phyloP scores from a whole-genome alignment of 2,888 invertebrate species.

The Nebria salina region DNA sequence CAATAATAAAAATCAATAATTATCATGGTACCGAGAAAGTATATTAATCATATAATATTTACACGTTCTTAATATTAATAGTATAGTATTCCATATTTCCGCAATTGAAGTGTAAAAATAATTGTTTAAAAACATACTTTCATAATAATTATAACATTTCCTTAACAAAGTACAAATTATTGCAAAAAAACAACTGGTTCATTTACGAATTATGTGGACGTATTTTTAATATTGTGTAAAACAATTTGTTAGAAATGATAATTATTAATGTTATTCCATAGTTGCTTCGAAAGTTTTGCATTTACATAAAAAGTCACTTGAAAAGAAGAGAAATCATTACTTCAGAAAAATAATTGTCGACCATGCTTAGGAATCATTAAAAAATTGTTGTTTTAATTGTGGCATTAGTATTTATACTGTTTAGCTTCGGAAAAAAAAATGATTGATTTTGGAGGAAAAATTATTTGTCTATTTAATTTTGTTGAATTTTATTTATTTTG shows the following conservation, averaged over 20 bases:
- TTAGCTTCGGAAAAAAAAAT: no score
- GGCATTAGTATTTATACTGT: no score
- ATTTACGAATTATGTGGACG: background rate
- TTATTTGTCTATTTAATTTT: no score
- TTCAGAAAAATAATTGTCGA: background rate
- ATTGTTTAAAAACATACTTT: background rate
- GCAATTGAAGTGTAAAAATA: background rate
- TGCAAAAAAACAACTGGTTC: background rate
- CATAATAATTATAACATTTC: constrained; percentile 1
- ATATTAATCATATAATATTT: background rate
- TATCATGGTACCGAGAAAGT: background rate
- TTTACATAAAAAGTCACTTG: constrained; percentile 21
- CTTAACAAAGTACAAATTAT: background rate
- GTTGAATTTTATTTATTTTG: no score
- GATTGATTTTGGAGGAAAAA: no score
- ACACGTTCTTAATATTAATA: background rate
- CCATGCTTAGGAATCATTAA: background rate
- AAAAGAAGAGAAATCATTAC: background rate
- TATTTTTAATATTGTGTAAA: background rate
- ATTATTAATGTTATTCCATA: constrained; percentile 21
- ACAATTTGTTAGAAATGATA: background rate
- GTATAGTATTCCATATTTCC: background rate
- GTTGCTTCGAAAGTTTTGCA: constrained; percentile 16
- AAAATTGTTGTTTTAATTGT: background rate
- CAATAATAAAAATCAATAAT: background rate